Conservation (phyloP, 1,140 invertebrate genomes). For the Scaptomyza pallida region DNA sequence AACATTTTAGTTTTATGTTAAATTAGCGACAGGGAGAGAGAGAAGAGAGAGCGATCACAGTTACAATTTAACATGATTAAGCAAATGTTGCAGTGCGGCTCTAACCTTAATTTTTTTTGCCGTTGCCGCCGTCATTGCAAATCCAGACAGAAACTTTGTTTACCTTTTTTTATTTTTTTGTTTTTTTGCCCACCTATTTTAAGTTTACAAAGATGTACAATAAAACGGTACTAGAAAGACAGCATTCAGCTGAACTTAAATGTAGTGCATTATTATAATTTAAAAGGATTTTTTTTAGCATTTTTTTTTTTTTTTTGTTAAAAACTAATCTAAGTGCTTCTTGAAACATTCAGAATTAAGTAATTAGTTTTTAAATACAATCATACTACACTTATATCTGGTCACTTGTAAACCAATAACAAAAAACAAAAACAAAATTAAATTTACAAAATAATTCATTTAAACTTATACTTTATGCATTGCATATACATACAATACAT, state of each 20-base stretch:
- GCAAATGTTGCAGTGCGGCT: constrained; percentile 14
- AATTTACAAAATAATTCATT: constrained; percentile 51
- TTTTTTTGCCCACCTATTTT: neutral
- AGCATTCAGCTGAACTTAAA: constrained; percentile 20
- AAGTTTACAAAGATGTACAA: constrained; percentile 10
- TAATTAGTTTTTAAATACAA: constrained; percentile 17
- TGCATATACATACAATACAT: constrained; percentile 30
- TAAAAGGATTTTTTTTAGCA: constrained; percentile 12
- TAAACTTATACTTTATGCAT: constrained; percentile 59
- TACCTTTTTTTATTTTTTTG: neutral
- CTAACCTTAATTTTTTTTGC: neutral
- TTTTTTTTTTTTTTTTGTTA: constrained; percentile 23
- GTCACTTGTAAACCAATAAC: constrained; percentile 78
- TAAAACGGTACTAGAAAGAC: constrained; percentile 23
- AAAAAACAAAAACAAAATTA: constrained; percentile 42
- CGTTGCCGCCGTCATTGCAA: constrained; percentile 11
- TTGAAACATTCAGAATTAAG: constrained; percentile 49
- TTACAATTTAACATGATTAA: constrained; percentile 12
- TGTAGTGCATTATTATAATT: constrained; percentile 44
- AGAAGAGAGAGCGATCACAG: too few relatives aligned
- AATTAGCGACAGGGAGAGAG: too few relatives aligned
- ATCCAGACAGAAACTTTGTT: constrained; percentile 18
- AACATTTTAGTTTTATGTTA: constrained; percentile 9
- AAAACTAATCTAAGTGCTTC: constrained; percentile 29
- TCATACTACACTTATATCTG: constrained; percentile 67